A percentile compares a stretch with the other conserved stretches of the same genome.
phyloP scores from a whole-genome alignment of 2,888 invertebrate species.

The Lobophora halterata region DNA sequence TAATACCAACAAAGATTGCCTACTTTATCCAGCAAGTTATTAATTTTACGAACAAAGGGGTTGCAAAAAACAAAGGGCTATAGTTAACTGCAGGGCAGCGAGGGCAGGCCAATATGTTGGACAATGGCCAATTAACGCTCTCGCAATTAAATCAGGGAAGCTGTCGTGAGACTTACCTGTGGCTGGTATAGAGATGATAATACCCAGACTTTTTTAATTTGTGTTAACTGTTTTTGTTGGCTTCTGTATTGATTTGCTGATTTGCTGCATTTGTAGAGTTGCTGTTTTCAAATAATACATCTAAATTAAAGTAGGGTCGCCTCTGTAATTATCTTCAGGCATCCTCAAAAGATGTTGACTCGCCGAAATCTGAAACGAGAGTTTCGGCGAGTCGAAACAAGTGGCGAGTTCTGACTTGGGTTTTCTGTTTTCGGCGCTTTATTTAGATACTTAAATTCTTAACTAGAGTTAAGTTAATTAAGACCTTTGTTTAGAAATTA shows the following conservation, averaged over 20 bases:
- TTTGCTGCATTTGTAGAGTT: background rate
- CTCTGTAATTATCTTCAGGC: too few relatives aligned
- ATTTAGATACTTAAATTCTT: too few relatives aligned
- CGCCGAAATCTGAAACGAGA: too few relatives aligned
- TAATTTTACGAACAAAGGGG: constrained; percentile 31
- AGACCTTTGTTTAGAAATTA: too few relatives aligned
- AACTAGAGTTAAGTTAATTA: too few relatives aligned
- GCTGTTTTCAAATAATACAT: too few relatives aligned
- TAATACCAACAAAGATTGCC: constrained; percentile 12
- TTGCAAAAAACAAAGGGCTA: constrained; percentile 42
- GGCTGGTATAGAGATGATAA: constrained; percentile 31
- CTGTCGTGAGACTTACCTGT: constrained; percentile 37
- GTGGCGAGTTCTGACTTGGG: too few relatives aligned
- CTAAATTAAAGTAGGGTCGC: too few relatives aligned
- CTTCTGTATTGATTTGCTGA: constrained; percentile 5
- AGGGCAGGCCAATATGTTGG: constrained; percentile 46
- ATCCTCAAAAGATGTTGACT: too few relatives aligned
- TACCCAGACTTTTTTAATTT: too few relatives aligned
- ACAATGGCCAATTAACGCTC: constrained; percentile 59
- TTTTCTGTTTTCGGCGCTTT: too few relatives aligned
- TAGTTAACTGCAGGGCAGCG: constrained; percentile 36
- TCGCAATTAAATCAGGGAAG: constrained; percentile 54
- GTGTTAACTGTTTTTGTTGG: background rate
- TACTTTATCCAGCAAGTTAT: constrained; percentile 19
- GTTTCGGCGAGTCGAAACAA: too few relatives aligned